Evolutionary conservation across 2,888 invertebrate species (phyloP), one percentile per base, ranked within the genome.

Genomic region (Pyrocoelia pectoralis): DNA sequence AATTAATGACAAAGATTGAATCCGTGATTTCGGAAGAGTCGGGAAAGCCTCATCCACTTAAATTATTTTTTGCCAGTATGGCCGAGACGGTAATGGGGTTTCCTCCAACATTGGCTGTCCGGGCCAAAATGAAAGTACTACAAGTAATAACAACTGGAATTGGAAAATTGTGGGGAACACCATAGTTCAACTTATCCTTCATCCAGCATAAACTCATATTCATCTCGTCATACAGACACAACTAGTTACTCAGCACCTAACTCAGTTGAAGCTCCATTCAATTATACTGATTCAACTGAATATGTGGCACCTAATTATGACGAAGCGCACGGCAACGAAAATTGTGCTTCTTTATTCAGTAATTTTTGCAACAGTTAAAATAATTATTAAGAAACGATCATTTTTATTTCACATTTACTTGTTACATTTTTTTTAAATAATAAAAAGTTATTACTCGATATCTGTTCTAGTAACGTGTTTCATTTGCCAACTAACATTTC

Each of bases 131-230:
- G 14, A 71, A 69, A 56, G 67, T 71, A 40, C 69, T 68, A 54
- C 70, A 71, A 63, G 68, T 71, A 50, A 68, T 71, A 12, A 68
- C 71, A 70, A 43, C 60, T 70, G 51, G 70, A 71, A 50, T 70
- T 46, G 14, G 17, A 46, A 46, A 46, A 46, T 46, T 46, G 13
- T 46, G 46, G 14, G 12, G 6, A 40, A 40, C 41, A 40, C 6
- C 4, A 5, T 24, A 24, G 6, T 24, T 24, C 13, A 46, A 15
- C 17, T 13, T 46, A 2, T 4, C 3, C 40, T 40, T 13, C 40
- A 40, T 46, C 46, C 2, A 5, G 17, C 12, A 40, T 12, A 40
- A 40, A 6, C 12, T 40, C 8, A 6, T 40, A 40, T 12, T 40
- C 41, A 40, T 10, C 41, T 10, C 41, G 8, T 6, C 12, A 6